Base-by-base conservation (phyloP, 2,113 vertebrate species). In the Bambusicola thoracicus region DNA sequence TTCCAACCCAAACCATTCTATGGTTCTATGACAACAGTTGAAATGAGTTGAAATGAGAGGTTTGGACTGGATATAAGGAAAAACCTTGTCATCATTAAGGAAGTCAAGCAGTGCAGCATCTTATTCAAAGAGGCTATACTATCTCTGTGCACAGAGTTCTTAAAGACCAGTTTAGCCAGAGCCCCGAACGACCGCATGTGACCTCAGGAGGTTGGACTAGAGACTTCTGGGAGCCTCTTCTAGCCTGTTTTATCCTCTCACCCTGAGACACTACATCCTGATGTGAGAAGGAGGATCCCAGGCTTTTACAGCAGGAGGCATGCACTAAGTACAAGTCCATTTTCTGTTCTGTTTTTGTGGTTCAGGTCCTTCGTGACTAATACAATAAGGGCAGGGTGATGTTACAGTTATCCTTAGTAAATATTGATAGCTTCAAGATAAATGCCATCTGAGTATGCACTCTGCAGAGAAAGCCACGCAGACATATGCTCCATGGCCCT, bases 361-460 rank as follows among this genome's bases (percentile, higher is more conserved):
- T 62, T 34, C 80, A 20, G 43, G 30, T 77, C 84, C 44, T 72
- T 89, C 66, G 18, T 77, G 66, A 63, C n/a, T 81, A 67, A 63
- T 48, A 38, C 67, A 90, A 20, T 16, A 63, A 65, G 72, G 63
- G 3, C 27, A 70, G 73, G 19, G 51, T 83, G 56, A 17, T 84
- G 36, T 81, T 89, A 51, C 20, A 74, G 56, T 49, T 68, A 17
- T 59, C 41, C 63, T 86, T 61, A 81, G 51, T 91, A 94, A 94
- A 68, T 68, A 90, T 53, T 84, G 80, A 87, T 87, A 70, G n/a
- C 85, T 36, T 91, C 44, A 62, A 85, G 75, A 55, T 43, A 94
- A 94, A 91, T 84, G 68, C 44, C 63, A 88, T 87, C 81, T 55
- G 51, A 48, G 36, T 81, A 12, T 27, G 46, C 48, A 19, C 19